Percentiles rank a stretch among this genome's conserved stretches.
Conservation (phyloP, 2,113 vertebrate species). For the human region GRCh38 chr3:171776001-171776500, state of each 20-base stretch:
- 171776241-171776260: too few species aligned
- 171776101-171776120: neutral
- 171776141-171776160: neutral
- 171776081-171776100: neutral
- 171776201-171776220: accelerated
- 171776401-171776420: neutral
- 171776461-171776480: conserved; percentile 23
- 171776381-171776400: neutral
- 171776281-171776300: neutral
- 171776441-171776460: neutral
- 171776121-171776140: neutral
- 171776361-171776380: neutral
- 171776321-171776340: neutral
- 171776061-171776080: neutral
- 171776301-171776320: neutral
- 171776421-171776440: neutral
- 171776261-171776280: neutral
- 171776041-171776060: neutral
- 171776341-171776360: accelerated
- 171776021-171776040: neutral
- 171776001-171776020: neutral
- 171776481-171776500: conserved; percentile 16
- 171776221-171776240: neutral
- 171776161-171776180: neutral
- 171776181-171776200: neutral